Percentiles rank a stretch among this genome's conserved stretches.
Conservation (phyloP, 2,797 vertebrate species). For the Oreortyx pictus region DNA sequence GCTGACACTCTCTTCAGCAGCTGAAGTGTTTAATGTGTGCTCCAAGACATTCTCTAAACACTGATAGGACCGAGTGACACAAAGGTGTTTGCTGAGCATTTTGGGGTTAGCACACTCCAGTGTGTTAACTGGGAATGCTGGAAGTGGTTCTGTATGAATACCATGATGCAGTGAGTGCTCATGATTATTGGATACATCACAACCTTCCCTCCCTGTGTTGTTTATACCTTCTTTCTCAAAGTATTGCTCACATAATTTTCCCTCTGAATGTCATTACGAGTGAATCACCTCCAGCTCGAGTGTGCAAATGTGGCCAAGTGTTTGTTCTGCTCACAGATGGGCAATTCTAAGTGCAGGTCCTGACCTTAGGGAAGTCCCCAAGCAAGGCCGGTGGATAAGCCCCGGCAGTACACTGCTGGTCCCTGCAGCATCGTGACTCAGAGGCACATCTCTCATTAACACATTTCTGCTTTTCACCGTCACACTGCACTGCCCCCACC, state of each 20-base stretch:
- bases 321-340: slow-evolving; percentile 65
- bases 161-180: background rate
- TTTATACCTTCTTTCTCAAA: slow-evolving; percentile 53
- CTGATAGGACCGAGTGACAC: slow-evolving; percentile 46
- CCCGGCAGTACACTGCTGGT: background rate
- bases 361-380: slow-evolving; percentile 64
- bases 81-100: slow-evolving; percentile 57
- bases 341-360: slow-evolving; percentile 38
- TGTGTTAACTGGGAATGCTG: fast-evolving
- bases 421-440: slow-evolving; percentile 59
- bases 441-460: slow-evolving; percentile 49
- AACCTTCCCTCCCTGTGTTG: slow-evolving; percentile 27
- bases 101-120: slow-evolving; percentile 38
- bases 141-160: background rate
- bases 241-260: slow-evolving; percentile 69
- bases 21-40: slow-evolving; percentile 70
- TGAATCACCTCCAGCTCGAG: slow-evolving; percentile 63
- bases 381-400: slow-evolving; percentile 50
- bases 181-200: slow-evolving; percentile 2
- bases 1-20: slow-evolving; percentile 50
- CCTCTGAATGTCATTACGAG: slow-evolving; percentile 58
- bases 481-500: background rate
- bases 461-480: slow-evolving; percentile 45
- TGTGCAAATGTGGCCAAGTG: slow-evolving; percentile 55
- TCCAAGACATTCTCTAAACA: slow-evolving; percentile 58